Evolutionary conservation across 2,113 vertebrate species (phyloP), one percentile per base, ranked within the genome.

Genomic region (Hirundichthys speculiger): DNA sequence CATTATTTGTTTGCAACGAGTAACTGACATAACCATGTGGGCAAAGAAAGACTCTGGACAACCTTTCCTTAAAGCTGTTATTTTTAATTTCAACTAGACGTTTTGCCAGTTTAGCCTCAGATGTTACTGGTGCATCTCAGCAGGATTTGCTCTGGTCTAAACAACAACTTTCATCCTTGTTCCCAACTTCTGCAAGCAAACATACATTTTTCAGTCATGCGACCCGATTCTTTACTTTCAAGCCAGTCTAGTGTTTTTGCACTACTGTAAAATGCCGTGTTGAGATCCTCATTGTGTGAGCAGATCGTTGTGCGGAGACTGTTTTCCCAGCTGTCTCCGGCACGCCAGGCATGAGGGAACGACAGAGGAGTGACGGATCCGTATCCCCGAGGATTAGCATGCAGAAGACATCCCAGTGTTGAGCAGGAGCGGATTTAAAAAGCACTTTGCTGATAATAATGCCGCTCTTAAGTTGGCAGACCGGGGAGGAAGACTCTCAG

Each of bases 311-410:
- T 65, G 73, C 75, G 56, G 30, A 83, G 83, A 85, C 88, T 91
- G 86, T 91, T 93, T 93, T 92, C 83, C 89, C 92, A 93, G 92
- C 92, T 93, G 92, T 89, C 89, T 75, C 56, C 70, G 88, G 86
- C 81, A 91, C 54, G 87, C 77, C 84, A 88, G 86, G 89, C 85
- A 90, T 87, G 90, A 88, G 87, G 50, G 85, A 77, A 80, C 57
- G 74, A 87, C 72, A 39, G 86, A 85, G 80, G 77, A 91, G 89
- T 80, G 87, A 90, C 79, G 82, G 88, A 92, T 88, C 80, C 47
- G 41, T 83, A 88, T 92, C 90, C 89, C 75, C 0, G 53, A 68
- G 90, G 91, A 93, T 93, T 91, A 92, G 69, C 88, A 73, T 81
- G 90, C 82, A 78, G 89, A 87, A 82, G 88, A 91, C 89, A 91